Base-by-base conservation (phyloP, 2,888 invertebrate species). In the Helobdella robusta region DNA sequence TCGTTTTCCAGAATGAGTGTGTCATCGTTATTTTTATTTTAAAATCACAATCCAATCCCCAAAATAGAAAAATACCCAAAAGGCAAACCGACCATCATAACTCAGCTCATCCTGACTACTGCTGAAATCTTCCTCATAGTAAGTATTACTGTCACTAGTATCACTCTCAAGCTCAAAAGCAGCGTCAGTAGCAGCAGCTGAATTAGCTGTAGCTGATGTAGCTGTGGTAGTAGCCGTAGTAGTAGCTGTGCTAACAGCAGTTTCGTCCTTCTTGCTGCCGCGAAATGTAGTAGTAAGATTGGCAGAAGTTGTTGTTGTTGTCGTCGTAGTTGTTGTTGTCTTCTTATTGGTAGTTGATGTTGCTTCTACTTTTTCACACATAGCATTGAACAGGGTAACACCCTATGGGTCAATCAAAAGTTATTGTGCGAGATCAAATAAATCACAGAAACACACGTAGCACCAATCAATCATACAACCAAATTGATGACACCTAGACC, bases 81-180 rank as follows among this genome's bases (percentile, higher is more conserved):
- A n/a, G n/a, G n/a, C 52, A 46, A 67, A n/a, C 11, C 11, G n/a
- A 60, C 68, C 91, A 76, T 89, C 89, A 50, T 87, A 88, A 61
- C 79, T 80, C 71, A 89, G 90, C 76, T 91, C 91, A 76, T 89
- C 89, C 0, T 91, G 90, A 78, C 89, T 90, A 28, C 62, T 62
- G 74, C 91, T 89, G 80, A 92, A 88, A 80, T 83, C 83, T 74
- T 93, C 92, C 80, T 92, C 92, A 80, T 91, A 92, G 81, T 91
- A 93, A n/a, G 91, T 92, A 59, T 91, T 91, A 11, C 91, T 91
- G 81, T 92, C 93, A 3, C 91, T 91, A 54, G 52, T 64, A 54
- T 52, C 64, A 40, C 66, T 66, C 30, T 64, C 56, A 15, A 59
- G 58, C 46, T 66, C 66, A 4, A 48, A 8, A 1, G 32, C 30